Conservation (phyloP, 2,888 invertebrate genomes). For the Gastracanthus pulcherrimus region DNA sequence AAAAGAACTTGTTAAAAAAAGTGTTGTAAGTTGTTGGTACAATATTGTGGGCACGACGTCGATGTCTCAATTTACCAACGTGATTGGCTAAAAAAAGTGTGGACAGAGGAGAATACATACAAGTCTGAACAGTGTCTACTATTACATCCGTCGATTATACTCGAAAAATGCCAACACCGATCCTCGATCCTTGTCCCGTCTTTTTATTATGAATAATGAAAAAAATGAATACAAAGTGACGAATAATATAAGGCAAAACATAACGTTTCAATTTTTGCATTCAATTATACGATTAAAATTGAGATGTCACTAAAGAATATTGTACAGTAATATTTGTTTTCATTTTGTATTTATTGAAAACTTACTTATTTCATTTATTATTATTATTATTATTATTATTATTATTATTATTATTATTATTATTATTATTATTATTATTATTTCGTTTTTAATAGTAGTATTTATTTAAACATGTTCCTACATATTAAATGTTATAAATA, state of each 20-base stretch:
- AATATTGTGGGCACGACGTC: conserved; percentile 69
- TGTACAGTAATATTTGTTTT: conserved; percentile 54
- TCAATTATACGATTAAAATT: conserved; percentile 46
- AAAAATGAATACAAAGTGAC: conserved; percentile 36
- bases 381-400: conserved; percentile 13
- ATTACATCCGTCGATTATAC: conserved; percentile 70
- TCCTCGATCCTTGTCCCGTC: conserved; percentile 55
- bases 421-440: conserved; percentile 1
- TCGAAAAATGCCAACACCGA: conserved; percentile 58
- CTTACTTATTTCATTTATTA: conserved; percentile 7
- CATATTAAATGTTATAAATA: not conserved
- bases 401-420: too few species aligned
- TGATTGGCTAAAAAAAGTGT: conserved; percentile 68
- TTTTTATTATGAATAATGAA: conserved; percentile 45
- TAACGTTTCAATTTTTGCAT: conserved; percentile 55
- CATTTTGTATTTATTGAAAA: not conserved
- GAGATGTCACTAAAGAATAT: conserved; percentile 48
- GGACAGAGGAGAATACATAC: conserved; percentile 75
- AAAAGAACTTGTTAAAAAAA: conserved; percentile 66
- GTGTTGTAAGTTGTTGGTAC: conserved; percentile 72
- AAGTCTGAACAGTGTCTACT: conserved; percentile 76
- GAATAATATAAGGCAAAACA: conserved; percentile 48
- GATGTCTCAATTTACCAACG: conserved; percentile 66
- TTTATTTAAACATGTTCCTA: conserved; percentile 1
- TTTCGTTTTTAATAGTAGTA: not conserved